phyloP scores from a whole-genome alignment of 2,113 vertebrate species.

The Myotis davidii region DNA sequence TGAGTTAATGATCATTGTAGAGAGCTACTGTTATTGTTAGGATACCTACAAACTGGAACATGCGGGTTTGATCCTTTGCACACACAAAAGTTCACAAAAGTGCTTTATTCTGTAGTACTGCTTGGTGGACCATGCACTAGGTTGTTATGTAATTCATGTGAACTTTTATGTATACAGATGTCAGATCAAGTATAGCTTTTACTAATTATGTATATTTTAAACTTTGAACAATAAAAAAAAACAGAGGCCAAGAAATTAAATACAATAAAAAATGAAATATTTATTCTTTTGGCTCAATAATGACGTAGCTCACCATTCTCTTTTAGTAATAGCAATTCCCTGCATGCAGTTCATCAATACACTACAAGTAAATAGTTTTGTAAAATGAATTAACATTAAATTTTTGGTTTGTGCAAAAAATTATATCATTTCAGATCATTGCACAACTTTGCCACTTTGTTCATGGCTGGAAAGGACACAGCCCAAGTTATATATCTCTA shows the following conservation, averaged over 20 bases:
- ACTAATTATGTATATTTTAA: slow-evolving; percentile 61
- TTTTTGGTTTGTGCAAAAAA: slow-evolving; percentile 87
- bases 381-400: slow-evolving; percentile 88
- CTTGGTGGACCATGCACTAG: not conserved
- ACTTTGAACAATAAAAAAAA: slow-evolving; percentile 57
- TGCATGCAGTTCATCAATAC: slow-evolving; percentile 94
- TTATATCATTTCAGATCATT: slow-evolving; percentile 79
- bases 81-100: slow-evolving; percentile 42
- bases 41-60: not conserved
- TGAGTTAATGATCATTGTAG: not conserved
- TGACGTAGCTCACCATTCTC: slow-evolving; percentile 86
- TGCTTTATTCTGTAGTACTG: slow-evolving; percentile 51
- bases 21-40: not conserved
- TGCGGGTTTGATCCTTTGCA: not conserved
- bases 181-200: slow-evolving; percentile 52
- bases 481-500: slow-evolving; percentile 82
- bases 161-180: slow-evolving; percentile 65
- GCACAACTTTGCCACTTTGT: slow-evolving; percentile 85
- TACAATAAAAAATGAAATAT: slow-evolving; percentile 93
- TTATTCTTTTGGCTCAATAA: slow-evolving; percentile 95
- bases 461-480: slow-evolving; percentile 82
- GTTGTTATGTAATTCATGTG: slow-evolving; percentile 52
- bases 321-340: slow-evolving; percentile 90
- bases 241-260: slow-evolving; percentile 84
- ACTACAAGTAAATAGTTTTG: slow-evolving; percentile 91